A percentile compares a stretch with the other conserved stretches of the same genome.
These are phyloP conservation scores for Drosophila monieri DNA, from an alignment of 2,888 invertebrate species.

Conservation along the genomic window DNA sequence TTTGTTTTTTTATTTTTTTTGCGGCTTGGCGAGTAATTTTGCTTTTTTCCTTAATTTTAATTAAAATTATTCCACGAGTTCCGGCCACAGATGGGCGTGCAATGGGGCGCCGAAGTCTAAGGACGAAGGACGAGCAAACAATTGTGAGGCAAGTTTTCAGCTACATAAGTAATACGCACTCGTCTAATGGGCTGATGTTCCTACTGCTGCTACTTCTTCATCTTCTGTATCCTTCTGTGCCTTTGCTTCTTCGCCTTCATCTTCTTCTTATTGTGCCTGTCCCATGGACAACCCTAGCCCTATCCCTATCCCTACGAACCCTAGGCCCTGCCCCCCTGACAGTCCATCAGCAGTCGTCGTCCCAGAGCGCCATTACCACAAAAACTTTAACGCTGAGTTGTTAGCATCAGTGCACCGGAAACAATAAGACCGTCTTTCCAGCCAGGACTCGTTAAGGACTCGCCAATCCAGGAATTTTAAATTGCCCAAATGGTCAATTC, in stretches of 20 bases:
- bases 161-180: conserved; percentile 75
- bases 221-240: not conserved
- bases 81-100: conserved; percentile 24
- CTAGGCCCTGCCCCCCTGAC: conserved; percentile 39
- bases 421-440: not conserved
- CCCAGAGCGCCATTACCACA: conserved; percentile 77
- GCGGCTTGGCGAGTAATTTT: conserved; percentile 52
- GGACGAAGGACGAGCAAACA: conserved; percentile 37
- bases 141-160: conserved; percentile 67
- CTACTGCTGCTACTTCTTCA: conserved; percentile 5
- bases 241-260: not conserved
- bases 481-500: not conserved
- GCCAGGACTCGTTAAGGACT: not conserved
- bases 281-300: conserved; percentile 21
- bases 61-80: conserved; percentile 71
- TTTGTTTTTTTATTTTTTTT: conserved; percentile 3
- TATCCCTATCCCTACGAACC: not conserved
- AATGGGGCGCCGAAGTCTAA: not conserved
- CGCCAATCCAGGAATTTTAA: not conserved
- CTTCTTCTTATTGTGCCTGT: not conserved
- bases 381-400: conserved; percentile 76
- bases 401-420: conserved; percentile 20
- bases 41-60: conserved; percentile 70
- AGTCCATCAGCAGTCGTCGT: conserved; percentile 69
- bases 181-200: conserved; percentile 67